Evolutionary conservation across 2,113 vertebrate species (phyloP).

Genomic region (Phrynosoma platyrhinos): DNA sequence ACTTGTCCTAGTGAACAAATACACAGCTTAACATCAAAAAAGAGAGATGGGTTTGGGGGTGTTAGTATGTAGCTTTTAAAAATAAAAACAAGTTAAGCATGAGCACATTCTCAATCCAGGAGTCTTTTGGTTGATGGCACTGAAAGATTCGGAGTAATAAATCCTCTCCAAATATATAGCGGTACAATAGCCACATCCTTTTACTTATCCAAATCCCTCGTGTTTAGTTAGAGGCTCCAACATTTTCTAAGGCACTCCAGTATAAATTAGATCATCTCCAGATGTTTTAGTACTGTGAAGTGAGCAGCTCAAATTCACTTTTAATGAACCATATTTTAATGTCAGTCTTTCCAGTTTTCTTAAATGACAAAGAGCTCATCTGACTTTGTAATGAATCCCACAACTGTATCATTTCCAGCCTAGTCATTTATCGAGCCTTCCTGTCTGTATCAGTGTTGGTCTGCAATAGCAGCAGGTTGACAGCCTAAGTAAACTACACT

Average conservation of each 20-base stretch:
- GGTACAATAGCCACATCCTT: constrained; percentile 53
- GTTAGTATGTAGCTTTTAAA: constrained; percentile 1
- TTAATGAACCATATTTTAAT: constrained; percentile 80
- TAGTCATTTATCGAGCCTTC: constrained; percentile 60
- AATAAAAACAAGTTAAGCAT: constrained; percentile 45
- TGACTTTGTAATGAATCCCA: constrained; percentile 78
- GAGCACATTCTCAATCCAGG: constrained; percentile 21
- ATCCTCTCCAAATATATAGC: constrained; percentile 48
- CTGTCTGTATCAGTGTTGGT: constrained; percentile 48
- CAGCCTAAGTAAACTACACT: constrained; percentile 45
- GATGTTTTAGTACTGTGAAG: constrained; percentile 76
- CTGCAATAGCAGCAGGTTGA: constrained; percentile 38
- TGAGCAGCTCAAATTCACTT: constrained; percentile 75
- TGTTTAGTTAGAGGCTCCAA: constrained; percentile 76
- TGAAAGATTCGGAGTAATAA: constrained; percentile 64
- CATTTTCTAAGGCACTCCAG: constrained; percentile 68
- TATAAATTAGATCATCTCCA: constrained; percentile 74
- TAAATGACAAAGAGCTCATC: constrained; percentile 78
- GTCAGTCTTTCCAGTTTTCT: constrained; percentile 73
- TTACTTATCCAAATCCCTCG: constrained; percentile 68
- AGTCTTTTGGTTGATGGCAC: constrained; percentile 27
- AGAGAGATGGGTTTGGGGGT: not conserved
- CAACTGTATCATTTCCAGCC: constrained; percentile 49
- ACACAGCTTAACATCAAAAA: constrained; percentile 19
- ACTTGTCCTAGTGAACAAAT: constrained; percentile 26